Conservation (phyloP, 2,113 vertebrate genomes). For the Ochotona princeps region DNA sequence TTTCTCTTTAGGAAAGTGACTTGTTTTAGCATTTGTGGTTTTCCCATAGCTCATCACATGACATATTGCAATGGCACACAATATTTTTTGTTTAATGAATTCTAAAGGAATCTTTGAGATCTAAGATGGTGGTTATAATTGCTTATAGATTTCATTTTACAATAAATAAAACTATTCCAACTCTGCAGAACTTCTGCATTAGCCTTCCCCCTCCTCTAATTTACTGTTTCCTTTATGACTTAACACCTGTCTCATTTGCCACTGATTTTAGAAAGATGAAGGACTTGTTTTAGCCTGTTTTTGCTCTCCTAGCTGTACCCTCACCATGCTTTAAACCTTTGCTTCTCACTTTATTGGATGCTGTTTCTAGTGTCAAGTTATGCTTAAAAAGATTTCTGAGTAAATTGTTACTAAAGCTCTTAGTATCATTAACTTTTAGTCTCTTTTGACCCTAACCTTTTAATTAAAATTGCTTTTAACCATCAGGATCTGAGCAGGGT, state of each 20-base stretch:
- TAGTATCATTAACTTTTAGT: constrained; percentile 58
- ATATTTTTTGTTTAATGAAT: neutral
- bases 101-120: neutral
- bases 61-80: neutral
- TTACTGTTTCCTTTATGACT: neutral
- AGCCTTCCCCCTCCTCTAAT: neutral
- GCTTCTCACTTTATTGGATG: neutral
- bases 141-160: neutral
- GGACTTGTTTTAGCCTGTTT: neutral
- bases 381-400: constrained; percentile 47
- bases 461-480: neutral
- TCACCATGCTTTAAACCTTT: neutral
- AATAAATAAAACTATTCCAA: neutral
- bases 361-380: neutral
- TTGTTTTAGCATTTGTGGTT: neutral
- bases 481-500: neutral
- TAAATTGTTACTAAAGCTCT: constrained; percentile 24
- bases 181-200: neutral
- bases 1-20: neutral
- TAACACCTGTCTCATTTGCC: neutral
- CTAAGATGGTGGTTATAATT: neutral
- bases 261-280: neutral
- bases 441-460: constrained; percentile 42
- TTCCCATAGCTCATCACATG: neutral
- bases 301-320: neutral